Conservation (phyloP, 2,797 vertebrate genomes). For the Mergus octosetaceus region DNA sequence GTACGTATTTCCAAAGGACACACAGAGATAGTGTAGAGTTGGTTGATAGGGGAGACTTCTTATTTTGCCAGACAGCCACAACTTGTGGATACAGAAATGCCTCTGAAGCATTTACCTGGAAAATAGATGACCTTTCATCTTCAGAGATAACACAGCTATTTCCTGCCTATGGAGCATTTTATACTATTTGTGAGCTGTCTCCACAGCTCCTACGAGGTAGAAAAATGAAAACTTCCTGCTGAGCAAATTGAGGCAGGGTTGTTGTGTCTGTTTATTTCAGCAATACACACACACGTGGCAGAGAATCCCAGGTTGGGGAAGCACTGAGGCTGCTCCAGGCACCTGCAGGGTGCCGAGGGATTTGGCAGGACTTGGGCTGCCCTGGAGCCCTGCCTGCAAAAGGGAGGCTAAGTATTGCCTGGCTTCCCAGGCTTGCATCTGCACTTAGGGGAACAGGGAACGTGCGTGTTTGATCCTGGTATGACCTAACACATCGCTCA, state of each 20-base stretch:
- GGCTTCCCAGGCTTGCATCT: not conserved
- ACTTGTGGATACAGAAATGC: not conserved
- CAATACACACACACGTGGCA: accelerated
- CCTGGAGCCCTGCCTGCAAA: not conserved
- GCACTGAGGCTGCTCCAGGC: not conserved
- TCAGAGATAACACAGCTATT: not conserved
- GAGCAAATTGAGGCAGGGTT: not conserved
- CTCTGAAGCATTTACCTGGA: not conserved
- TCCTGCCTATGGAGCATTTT: not conserved
- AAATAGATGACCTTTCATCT: not conserved
- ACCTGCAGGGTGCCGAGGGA: accelerated
- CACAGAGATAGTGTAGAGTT: not conserved
- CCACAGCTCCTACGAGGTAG: not conserved
- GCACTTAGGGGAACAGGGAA: not conserved
- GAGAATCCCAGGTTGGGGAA: not conserved
- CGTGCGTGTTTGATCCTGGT: not conserved
- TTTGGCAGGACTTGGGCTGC: accelerated
- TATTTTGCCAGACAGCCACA: not conserved
- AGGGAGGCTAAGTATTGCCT: accelerated
- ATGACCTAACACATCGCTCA: not conserved
- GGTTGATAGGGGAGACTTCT: not conserved
- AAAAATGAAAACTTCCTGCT: not conserved
- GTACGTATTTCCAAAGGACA: not conserved
- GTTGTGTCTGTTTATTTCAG: not conserved
- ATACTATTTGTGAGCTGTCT: not conserved